Evolutionary conservation across 2,113 vertebrate species (phyloP), one percentile per base, ranked within the genome.

Genomic region (Corydoras sp.): DNA sequence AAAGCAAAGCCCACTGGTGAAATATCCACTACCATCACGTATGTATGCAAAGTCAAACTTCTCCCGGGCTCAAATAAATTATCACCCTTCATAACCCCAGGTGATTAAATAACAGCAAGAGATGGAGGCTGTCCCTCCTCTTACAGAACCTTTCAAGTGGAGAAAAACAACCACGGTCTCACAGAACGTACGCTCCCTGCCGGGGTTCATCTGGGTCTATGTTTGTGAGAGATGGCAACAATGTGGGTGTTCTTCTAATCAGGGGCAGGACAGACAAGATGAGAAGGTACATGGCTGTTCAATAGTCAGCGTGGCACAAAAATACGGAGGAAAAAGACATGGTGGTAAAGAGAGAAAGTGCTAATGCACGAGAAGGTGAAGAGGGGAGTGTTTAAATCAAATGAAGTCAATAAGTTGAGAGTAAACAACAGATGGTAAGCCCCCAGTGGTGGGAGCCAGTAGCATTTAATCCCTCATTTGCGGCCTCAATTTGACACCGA

Each of bases 351-450:
- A 29, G 29, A 29, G 32, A 76, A 9, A 24, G 35, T 49, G 13
- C 5, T 14, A 49, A 32, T 35, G 71, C 58, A 24, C 31, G 43
- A 68, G 55, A 48, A 58, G 24, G 18, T 24, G 62, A 31, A 43
- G 53, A 29, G 11, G 31, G 9, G 30, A 2, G 30, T 58, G 53
- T 70, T 24, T 35, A 13, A 50, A 61, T 61, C 32, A 61, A 73
- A 72, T 69, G 12, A 62, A 61, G 68, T 31, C 43, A 49, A 11
- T 31, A 53, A 69, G 50, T 10, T 50, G 49, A 76, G 31, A 13
- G 51, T 80, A 80, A 77, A 77, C 75, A 80, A 63, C 78, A 80
- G 75, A 80, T 77, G 78, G 78, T 14, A 15, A 60, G 48, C 13
- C 54, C 65, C 32, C 58, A 43, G 61, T 55, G 65, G 56, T 49